A percentile compares a stretch with the other conserved stretches of the same genome.
phyloP scores from a whole-genome alignment of 2,797 vertebrate species.

The Psittacula derbiana region DNA sequence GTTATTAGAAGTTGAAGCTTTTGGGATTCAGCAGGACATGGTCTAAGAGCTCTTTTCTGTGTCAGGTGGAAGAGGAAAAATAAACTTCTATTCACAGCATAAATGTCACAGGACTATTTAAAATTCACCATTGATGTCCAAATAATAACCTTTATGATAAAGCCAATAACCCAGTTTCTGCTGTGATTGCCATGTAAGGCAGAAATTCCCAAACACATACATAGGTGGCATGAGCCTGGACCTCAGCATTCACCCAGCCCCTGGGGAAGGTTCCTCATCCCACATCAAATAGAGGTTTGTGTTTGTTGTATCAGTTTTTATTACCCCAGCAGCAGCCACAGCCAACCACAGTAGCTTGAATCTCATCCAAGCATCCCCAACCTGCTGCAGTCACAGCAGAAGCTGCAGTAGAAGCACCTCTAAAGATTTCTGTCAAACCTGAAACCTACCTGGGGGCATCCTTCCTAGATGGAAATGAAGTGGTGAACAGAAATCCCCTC shows the following conservation, averaged over 20 bases:
- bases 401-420: background rate
- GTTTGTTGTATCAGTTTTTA: background rate
- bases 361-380: background rate
- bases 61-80: background rate
- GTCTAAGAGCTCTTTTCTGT: background rate
- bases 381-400: background rate
- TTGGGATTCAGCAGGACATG: background rate
- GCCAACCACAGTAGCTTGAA: fast-evolving
- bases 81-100: background rate
- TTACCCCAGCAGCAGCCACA: background rate
- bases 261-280: background rate
- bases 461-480: background rate
- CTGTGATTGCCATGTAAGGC: background rate
- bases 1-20: background rate
- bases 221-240: background rate
- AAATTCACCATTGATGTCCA: background rate
- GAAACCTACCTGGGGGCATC: background rate
- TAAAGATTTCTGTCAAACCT: background rate
- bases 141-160: background rate
- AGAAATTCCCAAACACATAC: too few species aligned
- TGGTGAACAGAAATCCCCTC: background rate
- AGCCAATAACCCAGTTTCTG: background rate
- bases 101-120: background rate
- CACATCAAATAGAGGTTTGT: fast-evolving
- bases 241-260: background rate